Percentiles rank a stretch among this genome's conserved stretches.
phyloP scores from a whole-genome alignment of 2,113 vertebrate genomes.

The Shinisaurus crocodilurus region DNA sequence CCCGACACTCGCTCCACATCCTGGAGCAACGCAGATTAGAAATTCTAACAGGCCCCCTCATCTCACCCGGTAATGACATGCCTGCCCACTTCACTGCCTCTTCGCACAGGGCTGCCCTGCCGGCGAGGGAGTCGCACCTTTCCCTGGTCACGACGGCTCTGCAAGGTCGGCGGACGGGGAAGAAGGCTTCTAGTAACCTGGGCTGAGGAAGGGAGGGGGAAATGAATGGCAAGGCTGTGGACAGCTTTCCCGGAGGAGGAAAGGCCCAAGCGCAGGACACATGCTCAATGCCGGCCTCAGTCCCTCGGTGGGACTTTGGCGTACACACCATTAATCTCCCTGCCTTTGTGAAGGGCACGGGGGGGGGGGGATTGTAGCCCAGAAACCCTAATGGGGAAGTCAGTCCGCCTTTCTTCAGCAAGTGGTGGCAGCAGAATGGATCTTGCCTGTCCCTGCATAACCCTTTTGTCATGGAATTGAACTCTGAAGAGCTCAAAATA shows the following conservation, averaged over 20 bases:
- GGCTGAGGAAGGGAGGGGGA: too few relatives aligned
- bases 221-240: background rate
- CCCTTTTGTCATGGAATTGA: background rate
- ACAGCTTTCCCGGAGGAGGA: background rate
- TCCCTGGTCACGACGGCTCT: too few relatives aligned
- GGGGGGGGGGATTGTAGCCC: background rate
- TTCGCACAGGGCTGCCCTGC: background rate
- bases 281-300: background rate
- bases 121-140: background rate
- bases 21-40: background rate
- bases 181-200: background rate
- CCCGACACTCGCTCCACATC: background rate
- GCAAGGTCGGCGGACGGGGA: background rate
- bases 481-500: background rate
- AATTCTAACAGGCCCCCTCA: background rate
- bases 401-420: background rate
- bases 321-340: background rate
- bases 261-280: background rate
- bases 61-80: background rate
- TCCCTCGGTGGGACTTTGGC: background rate
- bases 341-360: background rate
- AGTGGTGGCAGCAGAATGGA: background rate
- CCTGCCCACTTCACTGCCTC: background rate
- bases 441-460: background rate
- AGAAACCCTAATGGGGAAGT: background rate